Evolutionary conservation across 2,113 vertebrate genomes (phyloP), one percentile per base, ranked within the genome.

Genomic region (Pluvianellus socialis): DNA sequence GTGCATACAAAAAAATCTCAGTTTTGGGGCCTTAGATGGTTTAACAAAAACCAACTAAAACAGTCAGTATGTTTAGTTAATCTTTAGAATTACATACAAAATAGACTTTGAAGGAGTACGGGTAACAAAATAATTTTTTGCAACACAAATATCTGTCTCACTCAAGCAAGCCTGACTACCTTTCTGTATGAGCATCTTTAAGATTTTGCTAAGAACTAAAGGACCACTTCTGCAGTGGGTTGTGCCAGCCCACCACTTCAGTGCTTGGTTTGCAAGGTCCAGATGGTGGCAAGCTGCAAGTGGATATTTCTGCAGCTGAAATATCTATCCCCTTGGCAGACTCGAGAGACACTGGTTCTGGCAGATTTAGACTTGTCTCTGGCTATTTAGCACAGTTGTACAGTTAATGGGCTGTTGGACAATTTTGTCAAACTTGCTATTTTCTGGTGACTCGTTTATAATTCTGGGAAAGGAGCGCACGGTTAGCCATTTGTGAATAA

Each of bases 401-500:
- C 86, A 92, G 92, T 96, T 98, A 97, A 98, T 97, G 94, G 96
- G 86, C 73, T 98, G 67, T 90, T 95, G 90, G 95, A 92, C 94
- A 94, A 85, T 97, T 98, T 92, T 96, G 93, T 97, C 94, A 97
- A 97, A 97, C 91, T 94, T 88, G 86, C 93, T 98, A 59, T 97
- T 97, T 98, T 97, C 94, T 97, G 84, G 97, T 96, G 96, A 95
- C 94, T 98, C 40, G 72, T 96, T 95, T 96, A 71, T 97, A 97
- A 96, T 94, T 97, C 44, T 71, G 86, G 89, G 90, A 86, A 96
- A 92, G 87, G 83, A 95, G 59, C 14, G 71, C 95, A 95, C 14
- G 28, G 93, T 96, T 98, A 97, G 97, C 93, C 96, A 92, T 96
- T 97, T 97, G 95, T 97, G 95, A 98, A 97, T 97, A 97, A 98